Evolutionary conservation across 2,797 vertebrate species (phyloP).

Genomic region (Aphelocoma californica): DNA sequence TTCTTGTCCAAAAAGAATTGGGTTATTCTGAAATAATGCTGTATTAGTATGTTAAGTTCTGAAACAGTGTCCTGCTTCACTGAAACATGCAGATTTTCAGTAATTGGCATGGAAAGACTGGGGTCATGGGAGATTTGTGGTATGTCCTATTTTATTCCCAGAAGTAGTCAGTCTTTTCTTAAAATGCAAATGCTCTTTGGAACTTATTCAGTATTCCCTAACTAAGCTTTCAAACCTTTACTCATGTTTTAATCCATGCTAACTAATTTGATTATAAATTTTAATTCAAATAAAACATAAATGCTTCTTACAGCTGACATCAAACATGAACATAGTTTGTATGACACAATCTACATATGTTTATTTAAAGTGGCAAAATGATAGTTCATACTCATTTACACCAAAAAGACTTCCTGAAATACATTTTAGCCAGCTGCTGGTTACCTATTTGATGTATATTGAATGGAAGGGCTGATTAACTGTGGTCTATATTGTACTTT

Average conservation of each 20-base stretch:
- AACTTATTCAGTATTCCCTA: neutral
- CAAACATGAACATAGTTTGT: neutral
- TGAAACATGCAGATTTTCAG: neutral
- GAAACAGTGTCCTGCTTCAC: neutral
- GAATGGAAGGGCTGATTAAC: neutral
- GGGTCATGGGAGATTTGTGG: neutral
- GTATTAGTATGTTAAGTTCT: neutral
- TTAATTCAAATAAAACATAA: neutral
- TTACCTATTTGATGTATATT: neutral
- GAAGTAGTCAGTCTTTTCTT: neutral
- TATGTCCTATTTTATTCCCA: neutral
- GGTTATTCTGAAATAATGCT: neutral
- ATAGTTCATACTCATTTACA: neutral
- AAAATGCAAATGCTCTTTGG: neutral
- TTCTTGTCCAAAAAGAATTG: constrained; percentile 9
- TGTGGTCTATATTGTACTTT: neutral
- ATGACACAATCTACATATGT: neutral
- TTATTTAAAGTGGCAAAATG: neutral
- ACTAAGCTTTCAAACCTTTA: neutral
- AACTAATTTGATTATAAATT: neutral
- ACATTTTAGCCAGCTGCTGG: neutral
- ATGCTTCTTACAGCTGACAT: neutral
- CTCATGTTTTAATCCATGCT: neutral
- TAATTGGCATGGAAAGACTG: neutral
- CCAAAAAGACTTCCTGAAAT: neutral